Evolutionary conservation across 2,113 vertebrate genomes (phyloP).

Genomic region (Laticauda colubrina): DNA sequence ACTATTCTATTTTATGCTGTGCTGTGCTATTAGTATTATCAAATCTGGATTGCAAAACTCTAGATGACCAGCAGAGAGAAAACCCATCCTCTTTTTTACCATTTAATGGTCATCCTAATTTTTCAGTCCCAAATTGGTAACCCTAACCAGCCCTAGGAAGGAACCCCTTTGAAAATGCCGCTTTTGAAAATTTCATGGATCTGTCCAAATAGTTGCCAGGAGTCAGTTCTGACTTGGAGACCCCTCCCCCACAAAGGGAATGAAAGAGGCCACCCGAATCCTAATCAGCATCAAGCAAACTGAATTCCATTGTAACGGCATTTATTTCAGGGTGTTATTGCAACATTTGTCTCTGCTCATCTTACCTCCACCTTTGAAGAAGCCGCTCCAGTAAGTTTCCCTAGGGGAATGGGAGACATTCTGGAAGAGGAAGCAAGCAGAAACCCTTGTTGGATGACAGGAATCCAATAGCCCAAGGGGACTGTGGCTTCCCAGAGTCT

Average conservation of each 20-base stretch:
- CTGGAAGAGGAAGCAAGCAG: not conserved
- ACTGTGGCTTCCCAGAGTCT: not conserved
- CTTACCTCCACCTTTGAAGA: not conserved
- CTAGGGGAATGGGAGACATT: not conserved
- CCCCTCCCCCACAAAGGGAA: not conserved
- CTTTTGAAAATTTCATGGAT: not conserved
- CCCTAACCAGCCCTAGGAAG: not conserved
- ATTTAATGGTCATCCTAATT: not conserved
- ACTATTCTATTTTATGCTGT: too few species aligned
- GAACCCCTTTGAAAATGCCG: not conserved
- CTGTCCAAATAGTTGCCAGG: not conserved
- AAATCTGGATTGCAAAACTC: not conserved
- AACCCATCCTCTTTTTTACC: not conserved
- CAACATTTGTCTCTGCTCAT: not conserved
- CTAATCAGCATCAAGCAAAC: not conserved
- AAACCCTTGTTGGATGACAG: not conserved
- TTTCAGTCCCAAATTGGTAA: not conserved
- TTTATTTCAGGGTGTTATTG: slow-evolving; percentile 4
- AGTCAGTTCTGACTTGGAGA: not conserved
- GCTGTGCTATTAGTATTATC: not conserved
- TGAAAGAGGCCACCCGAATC: not conserved
- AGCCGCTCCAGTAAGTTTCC: not conserved
- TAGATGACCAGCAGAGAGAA: not conserved
- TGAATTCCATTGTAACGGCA: not conserved
- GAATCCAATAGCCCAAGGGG: too few species aligned